phyloP scores from a whole-genome alignment of 1,140 invertebrate genomes.

The Hypsibius dujardini region DNA sequence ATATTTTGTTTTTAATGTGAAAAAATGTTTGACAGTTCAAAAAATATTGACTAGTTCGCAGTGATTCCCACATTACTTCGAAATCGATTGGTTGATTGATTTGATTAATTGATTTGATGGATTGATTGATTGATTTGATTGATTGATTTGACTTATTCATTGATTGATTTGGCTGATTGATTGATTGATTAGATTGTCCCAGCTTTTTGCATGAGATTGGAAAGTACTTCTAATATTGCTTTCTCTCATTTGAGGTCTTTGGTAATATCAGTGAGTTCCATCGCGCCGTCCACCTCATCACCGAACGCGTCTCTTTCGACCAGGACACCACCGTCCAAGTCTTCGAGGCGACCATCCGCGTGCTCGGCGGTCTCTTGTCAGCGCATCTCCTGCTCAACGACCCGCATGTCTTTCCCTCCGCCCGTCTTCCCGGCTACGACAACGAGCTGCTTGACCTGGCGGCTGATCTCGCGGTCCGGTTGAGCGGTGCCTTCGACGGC shows the following conservation, averaged over 20 bases:
- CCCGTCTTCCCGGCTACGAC: slow-evolving; percentile 66
- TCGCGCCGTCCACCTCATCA: slow-evolving; percentile 63
- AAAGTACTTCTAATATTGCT: too few species aligned
- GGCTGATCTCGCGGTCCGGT: slow-evolving; percentile 69
- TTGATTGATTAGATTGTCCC: too few species aligned
- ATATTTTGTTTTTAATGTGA: slow-evolving; percentile 41
- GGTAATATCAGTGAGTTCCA: slow-evolving; percentile 62
- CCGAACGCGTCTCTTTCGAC: slow-evolving; percentile 63
- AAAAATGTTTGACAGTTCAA: too few species aligned
- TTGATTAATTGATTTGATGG: too few species aligned
- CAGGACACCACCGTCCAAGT: slow-evolving; percentile 86
- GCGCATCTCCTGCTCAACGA: slow-evolving; percentile 74
- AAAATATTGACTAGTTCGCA: too few species aligned
- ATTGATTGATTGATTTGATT: too few species aligned
- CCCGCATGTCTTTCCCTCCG: slow-evolving; percentile 51
- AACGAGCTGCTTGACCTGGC: slow-evolving; percentile 74
- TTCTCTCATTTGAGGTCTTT: too few species aligned
- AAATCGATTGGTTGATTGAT: too few species aligned
- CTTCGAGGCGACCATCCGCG: slow-evolving; percentile 93
- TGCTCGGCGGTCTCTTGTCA: slow-evolving; percentile 76
- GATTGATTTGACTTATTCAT: too few species aligned
- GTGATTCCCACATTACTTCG: too few species aligned
- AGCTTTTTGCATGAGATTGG: too few species aligned
- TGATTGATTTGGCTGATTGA: too few species aligned
- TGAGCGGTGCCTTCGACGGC: slow-evolving; percentile 91